Percentiles rank a stretch among this genome's conserved stretches.
phyloP scores from a whole-genome alignment of 2,888 invertebrate species.

The Empis stercorea region DNA sequence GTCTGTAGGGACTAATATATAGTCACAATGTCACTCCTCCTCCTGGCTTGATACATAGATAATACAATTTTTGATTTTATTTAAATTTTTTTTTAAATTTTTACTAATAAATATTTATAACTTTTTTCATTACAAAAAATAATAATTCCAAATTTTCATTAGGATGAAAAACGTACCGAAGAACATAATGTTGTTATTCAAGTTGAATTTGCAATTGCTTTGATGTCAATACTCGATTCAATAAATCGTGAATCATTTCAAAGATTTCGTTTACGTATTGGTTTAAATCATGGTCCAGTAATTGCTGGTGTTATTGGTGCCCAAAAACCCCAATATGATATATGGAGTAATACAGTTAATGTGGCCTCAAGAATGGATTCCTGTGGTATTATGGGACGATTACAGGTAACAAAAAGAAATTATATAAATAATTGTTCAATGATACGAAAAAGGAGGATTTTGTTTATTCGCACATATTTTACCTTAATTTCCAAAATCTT shows the following conservation, averaged over 20 bases:
- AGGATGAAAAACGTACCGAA: slow-evolving; percentile 64
- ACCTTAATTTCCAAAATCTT: too few relatives aligned
- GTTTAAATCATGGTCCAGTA: slow-evolving; percentile 43
- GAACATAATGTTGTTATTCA: slow-evolving; percentile 79
- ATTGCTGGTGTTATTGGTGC: slow-evolving; percentile 96
- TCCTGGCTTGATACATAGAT: too few relatives aligned
- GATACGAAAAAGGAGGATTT: too few relatives aligned
- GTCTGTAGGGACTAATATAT: too few relatives aligned
- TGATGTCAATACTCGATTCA: slow-evolving; percentile 86
- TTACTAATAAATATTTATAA: too few relatives aligned
- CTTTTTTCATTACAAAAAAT: too few relatives aligned
- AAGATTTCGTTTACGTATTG: slow-evolving; percentile 86
- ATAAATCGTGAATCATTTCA: slow-evolving; percentile 96
- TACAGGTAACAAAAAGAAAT: slow-evolving; percentile 48
- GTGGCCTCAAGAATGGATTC: slow-evolving; percentile 97
- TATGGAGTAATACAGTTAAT: slow-evolving; percentile 98
- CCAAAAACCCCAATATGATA: slow-evolving; percentile 96
- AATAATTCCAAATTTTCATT: too few relatives aligned
- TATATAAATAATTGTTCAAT: too few relatives aligned
- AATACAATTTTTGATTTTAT: too few relatives aligned
- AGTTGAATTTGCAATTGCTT: slow-evolving; percentile 87
- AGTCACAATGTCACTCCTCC: too few relatives aligned
- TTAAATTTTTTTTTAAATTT: too few relatives aligned
- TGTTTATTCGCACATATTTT: too few relatives aligned
- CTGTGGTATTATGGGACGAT: slow-evolving; percentile 75